Conservation (phyloP, 2,113 vertebrate species). For the Dicentrarchus labrax region DNA sequence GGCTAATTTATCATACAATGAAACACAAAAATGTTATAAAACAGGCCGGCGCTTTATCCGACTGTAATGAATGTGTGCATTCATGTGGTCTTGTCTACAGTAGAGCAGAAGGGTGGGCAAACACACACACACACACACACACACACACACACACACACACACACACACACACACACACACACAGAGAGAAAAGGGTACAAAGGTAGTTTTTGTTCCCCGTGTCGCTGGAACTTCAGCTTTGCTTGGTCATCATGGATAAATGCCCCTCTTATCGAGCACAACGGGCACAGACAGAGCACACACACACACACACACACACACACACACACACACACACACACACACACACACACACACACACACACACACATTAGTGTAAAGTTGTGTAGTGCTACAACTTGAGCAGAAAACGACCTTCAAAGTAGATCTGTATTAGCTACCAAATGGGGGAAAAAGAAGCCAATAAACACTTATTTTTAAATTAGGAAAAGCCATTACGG, state of each 20-base stretch:
- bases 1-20: slow-evolving; percentile 31
- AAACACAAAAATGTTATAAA: slow-evolving; percentile 44
- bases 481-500: background rate
- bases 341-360: slow-evolving; percentile 32
- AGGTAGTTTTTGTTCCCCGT: slow-evolving; percentile 75
- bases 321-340: slow-evolving; percentile 22
- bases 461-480: no score
- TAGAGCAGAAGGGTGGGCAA: slow-evolving; percentile 5
- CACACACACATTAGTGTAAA: background rate
- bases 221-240: slow-evolving; percentile 71
- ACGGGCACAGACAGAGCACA: slow-evolving; percentile 44
- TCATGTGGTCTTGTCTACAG: slow-evolving; percentile 67
- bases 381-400: background rate
- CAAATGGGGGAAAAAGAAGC: no score
- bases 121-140: slow-evolving; percentile 42
- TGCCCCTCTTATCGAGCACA: slow-evolving; percentile 77
- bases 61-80: slow-evolving; percentile 66
- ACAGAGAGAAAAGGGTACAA: slow-evolving; percentile 60
- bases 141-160: slow-evolving; percentile 46
- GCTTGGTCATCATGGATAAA: slow-evolving; percentile 81
- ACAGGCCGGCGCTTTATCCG: slow-evolving; percentile 51
- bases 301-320: slow-evolving; percentile 31
- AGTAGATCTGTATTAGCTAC: background rate
- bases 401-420: background rate
- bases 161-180: slow-evolving; percentile 52